Conservation (phyloP, 2,888 invertebrate genomes). For the Leucophenga montana region DNA sequence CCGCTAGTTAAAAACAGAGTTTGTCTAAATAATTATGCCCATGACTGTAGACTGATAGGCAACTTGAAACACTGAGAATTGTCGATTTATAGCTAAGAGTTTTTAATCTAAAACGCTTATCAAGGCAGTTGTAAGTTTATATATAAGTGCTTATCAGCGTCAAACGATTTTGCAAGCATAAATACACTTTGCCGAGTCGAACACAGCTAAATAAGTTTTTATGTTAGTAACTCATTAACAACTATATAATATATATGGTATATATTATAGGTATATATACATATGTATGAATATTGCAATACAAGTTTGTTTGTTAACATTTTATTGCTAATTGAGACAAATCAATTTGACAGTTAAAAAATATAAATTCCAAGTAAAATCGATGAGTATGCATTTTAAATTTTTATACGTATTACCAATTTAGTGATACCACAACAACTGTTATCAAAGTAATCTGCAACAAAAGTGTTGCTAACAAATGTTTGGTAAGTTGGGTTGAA, state of each 20-base stretch:
- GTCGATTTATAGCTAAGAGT: background rate
- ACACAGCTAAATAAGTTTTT: slow-evolving; percentile 37
- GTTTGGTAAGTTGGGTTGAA: too few species aligned
- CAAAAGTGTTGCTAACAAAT: too few species aligned
- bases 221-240: slow-evolving; percentile 29
- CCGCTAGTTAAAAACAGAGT: too few species aligned
- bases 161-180: background rate
- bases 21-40: too few species aligned
- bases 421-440: background rate
- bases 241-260: background rate
- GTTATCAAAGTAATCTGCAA: background rate
- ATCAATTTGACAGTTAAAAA: background rate
- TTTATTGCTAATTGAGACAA: slow-evolving; percentile 53
- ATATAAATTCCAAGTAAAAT: background rate
- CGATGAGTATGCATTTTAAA: slow-evolving; percentile 32
- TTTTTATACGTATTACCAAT: slow-evolving; percentile 36
- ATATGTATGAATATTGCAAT: too few species aligned
- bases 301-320: slow-evolving; percentile 38
- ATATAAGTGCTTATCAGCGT: background rate
- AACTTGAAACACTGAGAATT: background rate
- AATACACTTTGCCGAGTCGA: too few species aligned
- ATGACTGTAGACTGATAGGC: background rate
- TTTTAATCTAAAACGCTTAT: slow-evolving; percentile 1
- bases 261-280: too few species aligned
- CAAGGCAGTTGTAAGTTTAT: slow-evolving; percentile 39